Conservation (phyloP, 2,888 invertebrate species). For the Cepaea hortensis region DNA sequence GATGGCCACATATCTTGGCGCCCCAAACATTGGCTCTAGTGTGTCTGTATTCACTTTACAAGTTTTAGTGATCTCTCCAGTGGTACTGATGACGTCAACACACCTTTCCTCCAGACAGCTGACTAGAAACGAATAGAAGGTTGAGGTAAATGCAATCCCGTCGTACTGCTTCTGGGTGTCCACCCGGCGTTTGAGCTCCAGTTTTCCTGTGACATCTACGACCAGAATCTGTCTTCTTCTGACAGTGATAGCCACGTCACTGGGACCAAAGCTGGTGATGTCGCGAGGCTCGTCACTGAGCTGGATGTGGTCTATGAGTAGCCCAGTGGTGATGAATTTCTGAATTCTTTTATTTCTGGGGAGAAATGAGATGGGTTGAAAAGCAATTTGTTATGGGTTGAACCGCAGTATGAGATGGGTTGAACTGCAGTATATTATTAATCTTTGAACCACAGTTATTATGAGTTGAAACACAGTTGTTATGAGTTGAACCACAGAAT, state of each 20-base stretch:
- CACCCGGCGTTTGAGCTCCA: slow-evolving; percentile 3
- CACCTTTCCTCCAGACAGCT: slow-evolving; percentile 59
- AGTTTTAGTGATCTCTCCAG: slow-evolving; percentile 61
- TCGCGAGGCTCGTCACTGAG: slow-evolving; percentile 68
- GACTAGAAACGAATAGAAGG: slow-evolving; percentile 58
- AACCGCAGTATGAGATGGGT: no score
- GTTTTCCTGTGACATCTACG: slow-evolving; percentile 50
- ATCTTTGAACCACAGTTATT: no score
- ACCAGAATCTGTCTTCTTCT: slow-evolving; percentile 64
- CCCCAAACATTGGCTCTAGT: slow-evolving; percentile 57
- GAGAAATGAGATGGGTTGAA: not conserved
- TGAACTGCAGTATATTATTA: no score
- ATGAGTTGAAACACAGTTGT: no score
- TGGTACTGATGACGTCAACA: slow-evolving; percentile 62
- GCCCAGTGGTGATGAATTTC: slow-evolving; percentile 66
- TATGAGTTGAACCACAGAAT: no score
- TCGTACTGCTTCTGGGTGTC: slow-evolving; percentile 67
- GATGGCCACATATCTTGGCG: slow-evolving; percentile 63
- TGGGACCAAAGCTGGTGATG: slow-evolving; percentile 57
- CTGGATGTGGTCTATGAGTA: slow-evolving; percentile 67
- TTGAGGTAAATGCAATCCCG: slow-evolving; percentile 60
- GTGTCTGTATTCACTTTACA: slow-evolving; percentile 39
- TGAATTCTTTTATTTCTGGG: slow-evolving; percentile 63
- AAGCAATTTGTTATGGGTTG: no score
- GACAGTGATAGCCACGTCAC: slow-evolving; percentile 67